Conservation (phyloP, 2,113 vertebrate species). For the Epinephelus cyanopodus region DNA sequence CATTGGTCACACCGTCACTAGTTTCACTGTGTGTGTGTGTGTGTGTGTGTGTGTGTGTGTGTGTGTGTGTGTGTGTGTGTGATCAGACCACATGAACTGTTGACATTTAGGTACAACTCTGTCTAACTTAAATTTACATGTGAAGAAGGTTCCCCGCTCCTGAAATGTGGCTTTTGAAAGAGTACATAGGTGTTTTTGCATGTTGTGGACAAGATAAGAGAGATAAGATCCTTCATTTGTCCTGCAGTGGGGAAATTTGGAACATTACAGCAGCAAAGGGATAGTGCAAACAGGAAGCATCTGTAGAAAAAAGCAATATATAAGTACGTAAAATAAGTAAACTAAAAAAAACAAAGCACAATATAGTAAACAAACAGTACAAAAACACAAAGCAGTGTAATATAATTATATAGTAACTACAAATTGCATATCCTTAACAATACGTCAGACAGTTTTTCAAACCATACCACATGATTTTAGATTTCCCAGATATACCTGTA, state of each 20-base stretch:
- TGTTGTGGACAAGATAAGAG: background rate
- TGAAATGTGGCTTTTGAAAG: background rate
- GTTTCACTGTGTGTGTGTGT: background rate
- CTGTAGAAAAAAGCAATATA: too few relatives aligned
- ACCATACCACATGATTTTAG: background rate
- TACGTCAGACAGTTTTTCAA: background rate
- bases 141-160: background rate
- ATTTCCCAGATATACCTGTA: background rate
- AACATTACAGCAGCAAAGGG: too few relatives aligned
- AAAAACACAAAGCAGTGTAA: too few relatives aligned
- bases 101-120: background rate
- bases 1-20: background rate
- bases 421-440: background rate
- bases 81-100: too few relatives aligned
- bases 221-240: too few relatives aligned
- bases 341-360: too few relatives aligned
- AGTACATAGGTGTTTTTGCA: background rate
- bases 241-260: too few relatives aligned
- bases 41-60: too few relatives aligned
- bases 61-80: background rate
- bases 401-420: background rate
- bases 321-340: too few relatives aligned
- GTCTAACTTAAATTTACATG: background rate
- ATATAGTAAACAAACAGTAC: too few relatives aligned
- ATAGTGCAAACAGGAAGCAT: too few relatives aligned